Evolutionary conservation across 2,888 invertebrate species (phyloP).

Genomic region (Drosophila seclusa): DNA sequence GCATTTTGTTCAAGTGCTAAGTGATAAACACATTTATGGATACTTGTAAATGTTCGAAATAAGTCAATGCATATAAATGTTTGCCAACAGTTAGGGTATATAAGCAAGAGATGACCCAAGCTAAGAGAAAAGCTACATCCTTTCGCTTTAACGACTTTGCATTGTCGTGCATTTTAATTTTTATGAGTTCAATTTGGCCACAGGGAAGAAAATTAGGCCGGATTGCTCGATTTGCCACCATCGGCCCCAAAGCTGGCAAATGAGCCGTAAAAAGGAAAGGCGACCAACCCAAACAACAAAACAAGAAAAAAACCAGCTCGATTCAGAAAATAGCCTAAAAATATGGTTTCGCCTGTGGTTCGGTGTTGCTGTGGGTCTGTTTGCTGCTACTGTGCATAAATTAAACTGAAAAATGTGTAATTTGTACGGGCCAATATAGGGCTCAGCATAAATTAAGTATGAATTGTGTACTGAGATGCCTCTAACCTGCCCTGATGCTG

Average conservation of each 20-base stretch:
- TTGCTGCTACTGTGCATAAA: slow-evolving; percentile 58
- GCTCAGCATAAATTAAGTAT: slow-evolving; percentile 56
- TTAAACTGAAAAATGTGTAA: slow-evolving; percentile 63
- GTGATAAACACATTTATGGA: slow-evolving; percentile 14
- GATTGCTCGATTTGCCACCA: slow-evolving; percentile 67
- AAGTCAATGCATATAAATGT: slow-evolving; percentile 9
- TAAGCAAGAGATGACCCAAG: slow-evolving; percentile 1
- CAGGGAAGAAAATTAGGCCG: slow-evolving; percentile 70
- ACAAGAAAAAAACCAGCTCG: slow-evolving; percentile 7
- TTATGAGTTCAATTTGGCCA: slow-evolving; percentile 65
- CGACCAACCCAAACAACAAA: slow-evolving; percentile 10
- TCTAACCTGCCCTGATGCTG: slow-evolving; percentile 6
- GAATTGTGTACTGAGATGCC: slow-evolving; percentile 19
- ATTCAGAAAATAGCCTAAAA: slow-evolving; percentile 38
- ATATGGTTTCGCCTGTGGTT: slow-evolving; percentile 48
- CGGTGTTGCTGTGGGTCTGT: slow-evolving; percentile 21
- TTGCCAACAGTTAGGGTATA: not conserved
- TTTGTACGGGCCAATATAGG: slow-evolving; percentile 56
- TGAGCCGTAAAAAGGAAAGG: slow-evolving; percentile 74
- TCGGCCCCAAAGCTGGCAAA: slow-evolving; percentile 54
- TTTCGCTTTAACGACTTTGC: slow-evolving; percentile 48
- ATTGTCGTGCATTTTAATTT: slow-evolving; percentile 71
- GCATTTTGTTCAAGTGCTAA: slow-evolving; percentile 1
- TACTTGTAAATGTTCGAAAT: not conserved
- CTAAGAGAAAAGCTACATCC: slow-evolving; percentile 39